Evolutionary conservation across 2,113 vertebrate species (phyloP), one percentile per base, ranked within the genome.

Genomic region (Hippoglossus stenolepis): DNA sequence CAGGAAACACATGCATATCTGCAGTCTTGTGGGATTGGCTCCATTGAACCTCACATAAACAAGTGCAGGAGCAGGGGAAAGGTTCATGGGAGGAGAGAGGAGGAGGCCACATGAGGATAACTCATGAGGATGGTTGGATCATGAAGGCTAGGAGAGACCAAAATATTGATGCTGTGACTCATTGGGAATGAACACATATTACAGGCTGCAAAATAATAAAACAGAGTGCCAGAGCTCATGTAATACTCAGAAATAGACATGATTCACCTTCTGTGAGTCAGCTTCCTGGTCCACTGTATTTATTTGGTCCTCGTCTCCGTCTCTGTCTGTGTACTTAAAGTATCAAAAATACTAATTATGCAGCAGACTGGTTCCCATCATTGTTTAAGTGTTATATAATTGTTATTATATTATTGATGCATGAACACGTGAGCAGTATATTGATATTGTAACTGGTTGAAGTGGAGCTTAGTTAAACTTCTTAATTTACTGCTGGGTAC

Each of bases 21-120:
- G 82, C 88, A 81, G 74, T 66, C 62, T 82, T 94, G 93, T 88
- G 93, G 94, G 84, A 90, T 91, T 93, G 93, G 94, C 91, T 80
- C 6, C 59, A 78, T 68, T 81, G 78, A 84, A 68, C 47, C 13
- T 64, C 53, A 17, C 66, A 69, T 86, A 80, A 90, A 91, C 90
- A 92, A 75, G 67, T 31, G 70, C 62, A 83, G 59, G 58, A 20
- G 26, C 47, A 64, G 70, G 56, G 65, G 72, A 23, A 73, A 60
- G 57, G 73, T 77, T 86, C 80, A 91, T 23, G 65, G 60, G 70
- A 80, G 71, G 75, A 77, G 60, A 77, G 40, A 40, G 59, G 53
- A 68, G 20, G 60, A 73, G 49, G 87, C 71, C 81, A 69, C 75
- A 73, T 51, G 58, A 87, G 88, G 80, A 80, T 78, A 87, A 81